Evolutionary conservation across 2,797 vertebrate species (phyloP), one percentile per base, ranked within the genome.

Genomic region (Scolopax bukidnonensis): DNA sequence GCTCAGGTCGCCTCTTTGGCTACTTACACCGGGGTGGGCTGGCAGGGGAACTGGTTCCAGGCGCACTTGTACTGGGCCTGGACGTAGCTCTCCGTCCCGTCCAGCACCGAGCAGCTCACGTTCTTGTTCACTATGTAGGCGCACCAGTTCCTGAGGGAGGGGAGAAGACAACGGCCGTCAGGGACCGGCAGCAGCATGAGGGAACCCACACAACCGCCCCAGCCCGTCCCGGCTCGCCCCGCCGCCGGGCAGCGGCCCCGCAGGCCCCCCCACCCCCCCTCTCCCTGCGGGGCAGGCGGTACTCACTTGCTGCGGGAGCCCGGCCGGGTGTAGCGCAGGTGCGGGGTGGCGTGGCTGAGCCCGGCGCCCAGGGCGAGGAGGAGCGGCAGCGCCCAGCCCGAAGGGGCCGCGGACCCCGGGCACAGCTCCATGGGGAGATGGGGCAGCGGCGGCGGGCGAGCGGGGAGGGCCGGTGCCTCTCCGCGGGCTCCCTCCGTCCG

Each of bases 81-180:
- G 93, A 98, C 93, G 85, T 98, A 98, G 59, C 97, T 99, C 97
- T 99, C 98, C 17, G 98, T 98, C 65, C 98, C 98, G 95, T 98
- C 99, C 91, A 98, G 97, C 57, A 99, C 99, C 8, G 98, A 98
- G 77, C 99, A 99, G 96, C 98, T 99, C 97, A 99, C 99, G 84
- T 99, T 99, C 97, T 98, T 99, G 96, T 98, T 98, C 97, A 99
- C 99, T 6, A 99, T 98, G 95, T 99, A 98, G 36, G 99, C 99
- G 97, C 99, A 99, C 99, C 99, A 99, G 97, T 99, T 99, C 97
- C 99, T 99, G 88, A 21, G 45, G 13, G 45, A 21, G 60, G 50
- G 78, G 48, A 67, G 33, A 73, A 84, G 77, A 70, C 80, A 89
- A 11, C 12, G n/a, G 38, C 32, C 38, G 45, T 96, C 71, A 82